Conservation (phyloP, 2,797 vertebrate genomes). For the Alauda arvensis region DNA sequence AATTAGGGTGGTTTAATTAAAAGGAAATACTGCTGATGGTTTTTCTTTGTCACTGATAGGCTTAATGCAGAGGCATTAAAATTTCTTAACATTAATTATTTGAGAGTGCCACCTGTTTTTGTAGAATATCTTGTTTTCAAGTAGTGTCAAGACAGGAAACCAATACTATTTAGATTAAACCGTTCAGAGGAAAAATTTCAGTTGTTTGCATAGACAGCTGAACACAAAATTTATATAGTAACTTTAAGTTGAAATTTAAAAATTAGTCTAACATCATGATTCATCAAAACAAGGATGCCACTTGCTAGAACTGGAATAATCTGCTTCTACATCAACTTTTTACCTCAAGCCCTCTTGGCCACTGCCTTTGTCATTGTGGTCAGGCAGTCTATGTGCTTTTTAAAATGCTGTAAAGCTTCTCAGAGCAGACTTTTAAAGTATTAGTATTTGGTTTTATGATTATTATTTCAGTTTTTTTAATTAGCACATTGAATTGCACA, state of each 20-base stretch:
- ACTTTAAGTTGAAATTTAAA: not conserved
- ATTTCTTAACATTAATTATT: not conserved
- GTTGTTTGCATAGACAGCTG: not conserved
- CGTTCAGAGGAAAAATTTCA: not conserved
- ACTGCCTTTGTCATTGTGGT: not conserved
- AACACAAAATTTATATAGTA: not conserved
- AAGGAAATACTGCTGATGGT: not conserved
- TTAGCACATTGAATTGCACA: not conserved
- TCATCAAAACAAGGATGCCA: not conserved
- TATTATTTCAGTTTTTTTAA: not conserved
- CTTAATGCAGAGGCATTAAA: not conserved
- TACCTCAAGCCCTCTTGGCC: not conserved
- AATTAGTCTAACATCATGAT: not conserved
- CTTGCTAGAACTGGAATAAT: not conserved
- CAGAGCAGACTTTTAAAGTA: not conserved
- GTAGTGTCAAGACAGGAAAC: not conserved
- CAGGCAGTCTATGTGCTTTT: not conserved
- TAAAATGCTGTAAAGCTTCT: not conserved
- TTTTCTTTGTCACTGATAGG: not conserved
- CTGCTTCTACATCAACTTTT: not conserved
- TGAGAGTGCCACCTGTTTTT: not conserved
- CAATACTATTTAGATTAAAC: not conserved
- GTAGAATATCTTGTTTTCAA: not conserved
- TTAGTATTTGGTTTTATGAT: not conserved
- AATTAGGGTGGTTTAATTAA: not conserved